Conservation (phyloP, 2,797 vertebrate species). For the Trematomus bernacchii region DNA sequence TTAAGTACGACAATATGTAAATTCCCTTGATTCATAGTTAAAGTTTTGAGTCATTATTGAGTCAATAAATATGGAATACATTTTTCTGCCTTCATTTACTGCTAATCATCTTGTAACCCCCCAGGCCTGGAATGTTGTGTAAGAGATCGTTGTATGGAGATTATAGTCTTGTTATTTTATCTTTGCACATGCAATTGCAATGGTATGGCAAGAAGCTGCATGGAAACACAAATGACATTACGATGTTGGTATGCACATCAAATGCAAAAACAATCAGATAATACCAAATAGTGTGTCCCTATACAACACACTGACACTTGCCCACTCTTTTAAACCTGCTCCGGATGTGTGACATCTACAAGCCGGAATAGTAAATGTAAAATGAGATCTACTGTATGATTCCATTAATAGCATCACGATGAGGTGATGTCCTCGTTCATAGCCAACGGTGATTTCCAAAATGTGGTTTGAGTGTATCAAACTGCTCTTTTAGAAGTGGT, state of each 20-base stretch:
- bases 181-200: no score
- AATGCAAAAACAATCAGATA: neutral
- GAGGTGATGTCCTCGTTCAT: conserved; percentile 1
- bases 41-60: no score
- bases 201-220: no score
- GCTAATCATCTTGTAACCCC: no score
- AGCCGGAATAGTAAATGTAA: conserved; percentile 52
- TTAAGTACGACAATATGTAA: no score
- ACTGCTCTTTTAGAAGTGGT: no score
- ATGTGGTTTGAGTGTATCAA: neutral
- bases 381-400: conserved; percentile 33
- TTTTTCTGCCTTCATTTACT: no score
- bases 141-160: no score
- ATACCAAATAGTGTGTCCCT: neutral
- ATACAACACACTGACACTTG: neutral
- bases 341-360: conserved; percentile 35
- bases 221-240: neutral
- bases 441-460: neutral
- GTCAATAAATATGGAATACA: no score
- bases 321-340: neutral
- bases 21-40: no score
- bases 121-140: no score
- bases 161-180: no score
- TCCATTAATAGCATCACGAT: conserved; percentile 37
- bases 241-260: neutral